A percentile compares a stretch with the other conserved stretches of the same genome.
Conservation (phyloP, 2,113 vertebrate genomes). For the Podarcis raffonei region DNA sequence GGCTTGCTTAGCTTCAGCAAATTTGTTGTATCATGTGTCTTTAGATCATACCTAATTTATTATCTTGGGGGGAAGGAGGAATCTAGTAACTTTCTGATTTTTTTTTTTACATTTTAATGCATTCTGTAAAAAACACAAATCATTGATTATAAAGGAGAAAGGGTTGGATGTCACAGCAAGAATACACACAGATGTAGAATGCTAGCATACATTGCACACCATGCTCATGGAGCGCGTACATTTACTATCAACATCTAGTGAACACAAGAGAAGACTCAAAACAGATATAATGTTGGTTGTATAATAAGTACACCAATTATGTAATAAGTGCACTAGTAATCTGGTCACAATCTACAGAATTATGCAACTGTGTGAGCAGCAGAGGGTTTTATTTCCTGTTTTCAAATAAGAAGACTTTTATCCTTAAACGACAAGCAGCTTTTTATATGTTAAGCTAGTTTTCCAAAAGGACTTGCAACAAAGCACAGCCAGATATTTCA, state of each 20-base stretch:
- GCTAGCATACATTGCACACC: fast-evolving
- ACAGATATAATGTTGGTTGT: not conserved
- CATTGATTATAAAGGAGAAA: not conserved
- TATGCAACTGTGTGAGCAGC: not conserved
- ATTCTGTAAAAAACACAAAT: not conserved
- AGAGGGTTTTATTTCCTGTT: not conserved
- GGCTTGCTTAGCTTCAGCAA: not conserved
- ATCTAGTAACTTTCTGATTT: not conserved
- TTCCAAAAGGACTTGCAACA: not conserved
- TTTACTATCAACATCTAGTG: not conserved
- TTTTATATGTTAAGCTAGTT: not conserved
- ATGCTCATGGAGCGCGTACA: fast-evolving
- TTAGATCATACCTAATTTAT: not conserved
- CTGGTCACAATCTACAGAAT: not conserved
- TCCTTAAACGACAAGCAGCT: not conserved
- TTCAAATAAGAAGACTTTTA: not conserved
- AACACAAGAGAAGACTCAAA: not conserved
- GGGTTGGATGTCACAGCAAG: constrained; percentile 4
- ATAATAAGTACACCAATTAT: not conserved
- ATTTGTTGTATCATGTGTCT: not conserved
- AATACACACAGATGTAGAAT: not conserved
- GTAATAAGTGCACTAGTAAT: not conserved
- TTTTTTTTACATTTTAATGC: not conserved
- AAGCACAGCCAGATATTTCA: not conserved
- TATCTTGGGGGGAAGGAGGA: not conserved